These are phyloP conservation scores for Redunca redunca DNA, from an alignment of 2,113 vertebrate genomes.

Conservation along the genomic window DNA sequence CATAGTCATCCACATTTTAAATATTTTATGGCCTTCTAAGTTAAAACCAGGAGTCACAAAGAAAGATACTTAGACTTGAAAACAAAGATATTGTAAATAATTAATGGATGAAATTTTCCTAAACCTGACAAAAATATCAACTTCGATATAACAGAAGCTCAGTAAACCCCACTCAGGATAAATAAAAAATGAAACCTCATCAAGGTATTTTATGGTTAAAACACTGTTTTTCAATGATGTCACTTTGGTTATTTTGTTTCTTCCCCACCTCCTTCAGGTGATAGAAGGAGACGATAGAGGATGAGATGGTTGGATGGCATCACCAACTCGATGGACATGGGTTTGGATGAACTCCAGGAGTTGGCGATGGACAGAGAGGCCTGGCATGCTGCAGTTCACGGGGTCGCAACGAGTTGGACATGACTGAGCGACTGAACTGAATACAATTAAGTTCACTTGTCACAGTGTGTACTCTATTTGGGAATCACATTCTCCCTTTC, in stretches of 20 bases:
- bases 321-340: no score
- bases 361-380: no score
- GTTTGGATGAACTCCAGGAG: no score
- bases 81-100: slow-evolving; percentile 22
- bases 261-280: neutral
- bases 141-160: neutral
- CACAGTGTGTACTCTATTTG: neutral
- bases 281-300: no score
- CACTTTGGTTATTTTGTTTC: neutral
- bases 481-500: neutral
- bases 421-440: no score
- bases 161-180: neutral
- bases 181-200: neutral
- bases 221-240: neutral
- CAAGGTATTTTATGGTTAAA: neutral
- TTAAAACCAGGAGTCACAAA: neutral
- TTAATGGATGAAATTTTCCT: neutral
- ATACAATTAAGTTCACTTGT: neutral
- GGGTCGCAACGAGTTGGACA: no score
- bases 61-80: slow-evolving; percentile 7
- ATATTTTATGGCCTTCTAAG: neutral
- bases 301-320: no score
- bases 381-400: no score
- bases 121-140: slow-evolving; percentile 21
- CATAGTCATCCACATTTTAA: neutral